phyloP scores from a whole-genome alignment of 2,888 invertebrate species.

The Microplitis deprimator region DNA sequence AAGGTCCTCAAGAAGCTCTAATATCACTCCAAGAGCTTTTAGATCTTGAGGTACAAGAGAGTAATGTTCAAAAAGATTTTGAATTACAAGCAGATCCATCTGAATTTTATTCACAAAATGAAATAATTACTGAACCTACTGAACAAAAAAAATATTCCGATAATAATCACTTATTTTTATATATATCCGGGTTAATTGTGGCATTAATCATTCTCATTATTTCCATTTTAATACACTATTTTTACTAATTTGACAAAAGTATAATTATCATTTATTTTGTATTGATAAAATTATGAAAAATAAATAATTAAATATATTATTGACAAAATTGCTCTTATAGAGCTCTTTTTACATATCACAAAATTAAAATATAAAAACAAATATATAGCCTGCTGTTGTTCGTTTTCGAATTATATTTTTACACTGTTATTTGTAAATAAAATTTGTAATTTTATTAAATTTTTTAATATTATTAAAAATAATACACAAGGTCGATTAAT shows the following conservation, averaged over 20 bases:
- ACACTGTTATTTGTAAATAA: slow-evolving; percentile 41
- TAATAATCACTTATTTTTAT: slow-evolving; percentile 75
- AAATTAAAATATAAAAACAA: background rate
- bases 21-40: slow-evolving; percentile 86
- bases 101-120: slow-evolving; percentile 69
- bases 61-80: slow-evolving; percentile 80
- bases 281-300: slow-evolving; percentile 48
- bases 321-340: slow-evolving; percentile 3
- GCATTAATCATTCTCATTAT: slow-evolving; percentile 77
- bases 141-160: slow-evolving; percentile 75
- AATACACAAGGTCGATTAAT: background rate
- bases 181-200: slow-evolving; percentile 76
- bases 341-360: slow-evolving; percentile 9
- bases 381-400: slow-evolving; percentile 27
- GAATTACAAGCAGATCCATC: slow-evolving; percentile 79
- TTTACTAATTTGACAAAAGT: slow-evolving; percentile 39
- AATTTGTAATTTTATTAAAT: background rate
- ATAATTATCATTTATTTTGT: slow-evolving; percentile 41
- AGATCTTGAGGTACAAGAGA: slow-evolving; percentile 81
- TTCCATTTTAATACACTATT: slow-evolving; percentile 76
- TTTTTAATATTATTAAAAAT: too few relatives aligned
- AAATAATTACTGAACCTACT: slow-evolving; percentile 71
- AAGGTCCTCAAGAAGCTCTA: slow-evolving; percentile 86
- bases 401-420: slow-evolving; percentile 53
- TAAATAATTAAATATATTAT: slow-evolving; percentile 35